Percentiles rank a stretch among this genome's conserved stretches.
Conservation (phyloP, 1,140 invertebrate species). For the Drosophila jambulina region DNA sequence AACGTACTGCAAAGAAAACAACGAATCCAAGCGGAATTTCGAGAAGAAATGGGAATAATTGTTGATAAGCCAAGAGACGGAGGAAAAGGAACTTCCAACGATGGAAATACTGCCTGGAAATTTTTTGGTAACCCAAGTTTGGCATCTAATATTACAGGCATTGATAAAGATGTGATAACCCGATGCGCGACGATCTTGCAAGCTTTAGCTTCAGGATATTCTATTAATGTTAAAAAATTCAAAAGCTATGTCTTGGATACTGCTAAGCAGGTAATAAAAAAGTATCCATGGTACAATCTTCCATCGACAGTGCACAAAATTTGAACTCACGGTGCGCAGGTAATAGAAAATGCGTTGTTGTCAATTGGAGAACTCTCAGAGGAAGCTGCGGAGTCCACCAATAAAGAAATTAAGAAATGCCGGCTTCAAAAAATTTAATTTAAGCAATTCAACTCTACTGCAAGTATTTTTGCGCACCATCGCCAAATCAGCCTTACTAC, state of each 20-base stretch:
- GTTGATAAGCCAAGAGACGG: slow-evolving; percentile 3
- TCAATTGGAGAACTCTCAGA: neutral
- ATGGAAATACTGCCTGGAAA: slow-evolving; percentile 8
- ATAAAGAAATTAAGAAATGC: neutral
- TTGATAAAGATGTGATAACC: slow-evolving; percentile 10
- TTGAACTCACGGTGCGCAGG: neutral
- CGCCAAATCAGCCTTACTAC: neutral
- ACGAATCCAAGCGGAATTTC: neutral
- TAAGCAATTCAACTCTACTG: too few relatives aligned
- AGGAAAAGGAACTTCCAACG: slow-evolving; percentile 4
- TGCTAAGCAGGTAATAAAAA: slow-evolving; percentile 14
- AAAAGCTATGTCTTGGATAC: slow-evolving; percentile 10
- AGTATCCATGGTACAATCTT: slow-evolving; percentile 8
- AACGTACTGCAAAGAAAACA: slow-evolving; percentile 2
- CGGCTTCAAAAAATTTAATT: too few relatives aligned
- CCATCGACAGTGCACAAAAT: slow-evolving; percentile 3
- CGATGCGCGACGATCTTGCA: slow-evolving; percentile 14
- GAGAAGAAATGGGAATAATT: slow-evolving; percentile 5
- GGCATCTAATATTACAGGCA: slow-evolving; percentile 4
- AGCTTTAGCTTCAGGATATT: slow-evolving; percentile 10
- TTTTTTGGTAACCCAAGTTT: slow-evolving; percentile 2
- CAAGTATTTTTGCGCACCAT: neutral
- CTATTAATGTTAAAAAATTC: slow-evolving; percentile 1
- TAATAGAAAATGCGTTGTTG: neutral
- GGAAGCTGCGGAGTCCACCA: neutral